phyloP scores from a whole-genome alignment of 2,797 vertebrate genomes.

The Gambusia yucatana region DNA sequence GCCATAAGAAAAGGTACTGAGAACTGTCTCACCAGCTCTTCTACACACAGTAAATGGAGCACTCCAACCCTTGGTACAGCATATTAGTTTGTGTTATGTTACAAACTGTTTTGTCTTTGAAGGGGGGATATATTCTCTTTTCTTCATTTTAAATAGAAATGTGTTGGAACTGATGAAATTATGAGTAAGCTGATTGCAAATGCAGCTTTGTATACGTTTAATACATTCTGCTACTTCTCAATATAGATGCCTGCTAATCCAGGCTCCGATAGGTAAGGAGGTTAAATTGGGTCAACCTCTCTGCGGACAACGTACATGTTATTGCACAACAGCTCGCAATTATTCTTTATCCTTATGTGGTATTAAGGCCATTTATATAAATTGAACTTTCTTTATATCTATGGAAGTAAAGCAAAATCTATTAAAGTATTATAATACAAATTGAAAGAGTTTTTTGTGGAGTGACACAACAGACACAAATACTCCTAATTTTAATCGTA shows the following conservation, averaged over 20 bases:
- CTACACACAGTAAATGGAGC: conserved; percentile 20
- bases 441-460: neutral
- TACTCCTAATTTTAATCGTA: conserved; percentile 13
- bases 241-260: neutral
- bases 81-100: neutral
- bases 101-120: neutral
- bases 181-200: neutral
- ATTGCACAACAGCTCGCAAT: neutral
- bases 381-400: neutral
- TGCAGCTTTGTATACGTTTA: neutral
- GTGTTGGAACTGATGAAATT: neutral
- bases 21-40: conserved; percentile 36
- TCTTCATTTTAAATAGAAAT: neutral
- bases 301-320: neutral
- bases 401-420: neutral
- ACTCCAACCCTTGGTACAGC: conserved; percentile 2
- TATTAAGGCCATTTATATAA: neutral
- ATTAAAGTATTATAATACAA: neutral
- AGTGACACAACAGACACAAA: neutral
- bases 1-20: conserved; percentile 48
- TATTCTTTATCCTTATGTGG: neutral
- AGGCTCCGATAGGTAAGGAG: neutral
- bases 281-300: neutral
- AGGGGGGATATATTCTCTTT: neutral
- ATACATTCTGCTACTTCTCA: neutral